Evolutionary conservation across 2,888 invertebrate genomes (phyloP).

Genomic region (Conistra vaccinii): DNA sequence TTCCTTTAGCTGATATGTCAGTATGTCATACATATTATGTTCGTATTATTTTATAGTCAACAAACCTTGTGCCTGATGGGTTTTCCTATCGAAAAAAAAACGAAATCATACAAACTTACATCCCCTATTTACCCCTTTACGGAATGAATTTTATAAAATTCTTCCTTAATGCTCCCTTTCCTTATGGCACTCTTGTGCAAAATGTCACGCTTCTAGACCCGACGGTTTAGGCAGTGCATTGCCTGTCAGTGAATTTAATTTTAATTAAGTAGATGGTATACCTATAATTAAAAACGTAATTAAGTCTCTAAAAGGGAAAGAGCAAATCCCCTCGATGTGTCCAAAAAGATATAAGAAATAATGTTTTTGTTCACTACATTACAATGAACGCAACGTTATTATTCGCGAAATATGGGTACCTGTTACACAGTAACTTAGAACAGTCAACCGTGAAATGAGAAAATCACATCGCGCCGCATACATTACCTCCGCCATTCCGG

Average conservation of each 20-base stretch:
- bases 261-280: neutral
- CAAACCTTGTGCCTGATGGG: too few species aligned
- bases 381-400: conserved; percentile 65
- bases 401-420: conserved; percentile 67
- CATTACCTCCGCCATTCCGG: conserved; percentile 35
- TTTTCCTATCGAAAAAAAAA: too few species aligned
- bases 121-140: too few species aligned
- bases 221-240: neutral
- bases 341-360: conserved; percentile 55
- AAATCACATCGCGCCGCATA: conserved; percentile 60
- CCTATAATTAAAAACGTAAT: conserved; percentile 5
- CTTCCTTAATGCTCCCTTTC: too few species aligned
- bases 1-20: too few species aligned
- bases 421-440: conserved; percentile 66
- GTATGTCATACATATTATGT: too few species aligned
- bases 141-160: too few species aligned
- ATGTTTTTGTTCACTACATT: conserved; percentile 53
- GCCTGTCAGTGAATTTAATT: neutral
- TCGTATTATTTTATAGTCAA: neutral
- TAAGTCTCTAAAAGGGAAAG: neutral
- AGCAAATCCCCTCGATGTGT: conserved; percentile 3
- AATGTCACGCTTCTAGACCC: too few species aligned
- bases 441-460: conserved; percentile 66
- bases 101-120: too few species aligned
- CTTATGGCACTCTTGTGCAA: neutral